These are phyloP conservation scores for Melanerpes formicivorus DNA, from an alignment of 2,113 vertebrate genomes.

Conservation along the genomic window DNA sequence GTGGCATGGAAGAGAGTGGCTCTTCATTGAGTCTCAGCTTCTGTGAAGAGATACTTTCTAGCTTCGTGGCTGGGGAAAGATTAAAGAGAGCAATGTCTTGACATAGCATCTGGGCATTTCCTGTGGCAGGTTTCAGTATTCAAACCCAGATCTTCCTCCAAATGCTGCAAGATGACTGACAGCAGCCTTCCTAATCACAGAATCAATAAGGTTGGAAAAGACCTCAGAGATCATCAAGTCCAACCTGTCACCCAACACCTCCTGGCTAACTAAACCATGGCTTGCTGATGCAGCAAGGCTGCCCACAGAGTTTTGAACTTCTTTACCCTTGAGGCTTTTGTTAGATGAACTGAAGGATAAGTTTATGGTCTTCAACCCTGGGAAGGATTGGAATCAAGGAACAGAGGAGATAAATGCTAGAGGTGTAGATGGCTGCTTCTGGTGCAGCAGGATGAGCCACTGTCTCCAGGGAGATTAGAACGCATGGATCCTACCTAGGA, in stretches of 20 bases:
- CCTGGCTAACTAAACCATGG: no score
- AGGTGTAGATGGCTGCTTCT: neutral
- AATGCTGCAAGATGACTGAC: neutral
- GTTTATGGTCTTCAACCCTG: neutral
- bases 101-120: neutral
- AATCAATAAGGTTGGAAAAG: no score
- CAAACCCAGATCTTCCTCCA: neutral
- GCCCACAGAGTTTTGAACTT: neutral
- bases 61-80: neutral
- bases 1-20: neutral
- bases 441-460: neutral
- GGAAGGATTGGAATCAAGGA: neutral
- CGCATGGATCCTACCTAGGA: neutral
- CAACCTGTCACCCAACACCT: no score
- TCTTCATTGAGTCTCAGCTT: neutral
- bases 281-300: neutral
- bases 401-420: neutral
- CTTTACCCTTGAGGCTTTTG: neutral
- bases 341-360: neutral
- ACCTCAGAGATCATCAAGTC: no score
- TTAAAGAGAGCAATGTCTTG: neutral
- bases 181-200: fast-evolving
- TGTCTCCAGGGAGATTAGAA: neutral
- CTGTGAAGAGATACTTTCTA: neutral
- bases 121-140: neutral